phyloP scores from a whole-genome alignment of 2,113 vertebrate species.

The Lates calcarifer region DNA sequence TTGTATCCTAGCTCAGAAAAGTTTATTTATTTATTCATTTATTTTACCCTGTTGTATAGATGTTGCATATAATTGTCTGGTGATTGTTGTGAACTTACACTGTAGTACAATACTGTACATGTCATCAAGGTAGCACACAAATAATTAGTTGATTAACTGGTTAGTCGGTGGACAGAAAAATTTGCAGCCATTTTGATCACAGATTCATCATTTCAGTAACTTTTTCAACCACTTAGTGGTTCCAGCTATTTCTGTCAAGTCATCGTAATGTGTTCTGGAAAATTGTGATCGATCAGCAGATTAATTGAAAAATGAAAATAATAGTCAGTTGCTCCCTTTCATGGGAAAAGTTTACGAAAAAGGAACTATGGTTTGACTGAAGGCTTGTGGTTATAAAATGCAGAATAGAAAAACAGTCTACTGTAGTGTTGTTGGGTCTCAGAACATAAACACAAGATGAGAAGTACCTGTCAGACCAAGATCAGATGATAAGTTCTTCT shows the following conservation, averaged over 20 bases:
- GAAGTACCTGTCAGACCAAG: background rate
- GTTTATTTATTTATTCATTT: too few relatives aligned
- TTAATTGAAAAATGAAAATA: conserved; percentile 1
- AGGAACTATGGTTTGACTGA: conserved; percentile 12
- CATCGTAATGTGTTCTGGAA: background rate
- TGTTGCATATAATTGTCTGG: background rate
- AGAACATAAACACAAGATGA: conserved; percentile 1
- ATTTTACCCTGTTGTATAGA: too few relatives aligned
- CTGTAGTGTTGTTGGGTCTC: background rate
- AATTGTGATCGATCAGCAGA: background rate
- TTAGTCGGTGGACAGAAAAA: background rate
- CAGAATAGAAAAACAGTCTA: conserved; percentile 48
- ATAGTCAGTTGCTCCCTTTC: background rate
- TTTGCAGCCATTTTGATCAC: background rate
- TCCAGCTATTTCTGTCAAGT: too few relatives aligned
- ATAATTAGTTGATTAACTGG: background rate
- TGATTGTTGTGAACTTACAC: background rate
- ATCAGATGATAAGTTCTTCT: conserved; percentile 8
- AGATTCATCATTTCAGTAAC: background rate
- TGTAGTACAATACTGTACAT: background rate
- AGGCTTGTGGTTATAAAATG: conserved; percentile 25
- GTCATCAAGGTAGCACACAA: background rate
- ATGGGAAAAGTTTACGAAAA: conserved; percentile 29
- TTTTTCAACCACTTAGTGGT: background rate
- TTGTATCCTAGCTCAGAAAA: background rate